These are phyloP conservation scores for Rotaria macrura DNA, from an alignment of 2,888 invertebrate species.

Conservation along the genomic window DNA sequence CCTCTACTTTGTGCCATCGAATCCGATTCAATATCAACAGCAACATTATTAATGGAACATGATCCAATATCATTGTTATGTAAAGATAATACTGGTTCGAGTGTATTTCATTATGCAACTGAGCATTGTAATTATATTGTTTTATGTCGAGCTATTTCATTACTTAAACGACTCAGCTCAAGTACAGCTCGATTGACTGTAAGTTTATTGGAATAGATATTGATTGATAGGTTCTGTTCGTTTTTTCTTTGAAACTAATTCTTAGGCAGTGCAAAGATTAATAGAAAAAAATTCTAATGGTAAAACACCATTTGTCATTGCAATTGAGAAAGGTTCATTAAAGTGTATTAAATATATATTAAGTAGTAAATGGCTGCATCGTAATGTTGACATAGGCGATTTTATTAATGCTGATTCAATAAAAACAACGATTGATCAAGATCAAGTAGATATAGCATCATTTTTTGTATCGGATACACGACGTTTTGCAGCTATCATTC, in stretches of 20 bases:
- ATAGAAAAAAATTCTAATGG: background rate
- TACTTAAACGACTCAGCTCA: constrained; percentile 4
- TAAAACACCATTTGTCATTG: constrained; percentile 9
- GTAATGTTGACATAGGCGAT: background rate
- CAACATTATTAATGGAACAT: constrained; percentile 7
- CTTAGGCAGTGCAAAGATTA: background rate
- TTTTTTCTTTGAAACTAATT: background rate
- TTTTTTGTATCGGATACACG: background rate
- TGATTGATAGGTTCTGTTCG: too few relatives aligned
- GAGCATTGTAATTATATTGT: constrained; percentile 14
- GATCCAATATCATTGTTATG: constrained; percentile 5
- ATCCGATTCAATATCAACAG: background rate
- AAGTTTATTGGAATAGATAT: too few relatives aligned
- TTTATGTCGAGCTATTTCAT: background rate
- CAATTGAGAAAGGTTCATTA: background rate
- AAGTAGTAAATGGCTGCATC: constrained; percentile 9
- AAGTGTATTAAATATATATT: constrained; percentile 4
- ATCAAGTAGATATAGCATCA: background rate
- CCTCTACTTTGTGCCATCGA: constrained; percentile 16
- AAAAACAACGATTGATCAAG: constrained; percentile 9
- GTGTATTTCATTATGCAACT: constrained; percentile 13
- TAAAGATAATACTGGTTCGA: background rate
- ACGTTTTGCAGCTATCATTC: background rate
- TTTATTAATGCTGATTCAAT: constrained; percentile 18
- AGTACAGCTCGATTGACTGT: background rate